Conservation (phyloP, 2,888 invertebrate genomes). For the Biston stratarius region DNA sequence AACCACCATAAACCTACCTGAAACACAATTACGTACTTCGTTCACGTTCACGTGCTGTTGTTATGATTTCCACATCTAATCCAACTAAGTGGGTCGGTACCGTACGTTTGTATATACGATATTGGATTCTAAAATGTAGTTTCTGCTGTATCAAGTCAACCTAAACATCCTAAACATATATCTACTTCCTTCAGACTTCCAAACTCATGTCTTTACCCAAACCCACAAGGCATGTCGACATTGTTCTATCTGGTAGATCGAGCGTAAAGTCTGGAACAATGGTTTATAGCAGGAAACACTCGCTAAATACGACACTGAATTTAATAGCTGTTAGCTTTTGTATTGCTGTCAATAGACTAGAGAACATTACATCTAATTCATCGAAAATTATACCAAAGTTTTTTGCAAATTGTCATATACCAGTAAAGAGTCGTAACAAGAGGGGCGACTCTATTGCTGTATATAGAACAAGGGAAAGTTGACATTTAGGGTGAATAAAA, state of each 20-base stretch:
- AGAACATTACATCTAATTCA: neutral
- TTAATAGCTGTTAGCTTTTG: constrained; percentile 38
- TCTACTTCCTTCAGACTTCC: constrained; percentile 24
- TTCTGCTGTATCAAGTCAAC: constrained; percentile 8
- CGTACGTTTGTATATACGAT: too few species aligned
- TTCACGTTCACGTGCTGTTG: too few species aligned
- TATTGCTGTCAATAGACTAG: constrained; percentile 6
- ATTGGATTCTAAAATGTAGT: neutral
- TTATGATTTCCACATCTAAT: too few species aligned
- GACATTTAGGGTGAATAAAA: too few species aligned
- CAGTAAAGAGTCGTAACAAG: too few species aligned
- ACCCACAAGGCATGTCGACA: constrained; percentile 54
- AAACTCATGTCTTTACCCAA: constrained; percentile 45
- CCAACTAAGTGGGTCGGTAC: too few species aligned
- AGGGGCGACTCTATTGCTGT: too few species aligned
- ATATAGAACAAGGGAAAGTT: too few species aligned
- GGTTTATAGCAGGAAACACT: constrained; percentile 62
- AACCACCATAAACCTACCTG: too few species aligned
- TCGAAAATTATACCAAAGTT: too few species aligned
- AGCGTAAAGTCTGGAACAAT: constrained; percentile 59
- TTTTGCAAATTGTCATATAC: too few species aligned
- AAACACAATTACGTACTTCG: too few species aligned
- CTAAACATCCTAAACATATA: constrained; percentile 13
- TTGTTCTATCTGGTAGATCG: constrained; percentile 63
- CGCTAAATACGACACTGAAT: constrained; percentile 58